These are phyloP conservation scores for Meloidogyne chitwoodi DNA, from an alignment of 1,140 invertebrate species.

Conservation along the genomic window DNA sequence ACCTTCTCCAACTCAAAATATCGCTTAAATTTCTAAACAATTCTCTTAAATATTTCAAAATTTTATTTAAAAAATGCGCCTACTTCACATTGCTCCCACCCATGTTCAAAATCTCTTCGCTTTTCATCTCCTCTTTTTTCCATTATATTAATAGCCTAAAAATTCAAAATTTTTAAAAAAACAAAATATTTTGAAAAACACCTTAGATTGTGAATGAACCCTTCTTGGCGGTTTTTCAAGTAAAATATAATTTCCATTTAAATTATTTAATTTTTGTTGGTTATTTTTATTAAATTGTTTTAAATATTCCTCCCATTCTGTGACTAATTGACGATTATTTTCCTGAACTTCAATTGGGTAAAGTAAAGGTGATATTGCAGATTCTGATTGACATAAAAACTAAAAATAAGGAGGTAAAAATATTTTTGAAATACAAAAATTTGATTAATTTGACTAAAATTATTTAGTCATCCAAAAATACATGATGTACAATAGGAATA, in stretches of 20 bases:
- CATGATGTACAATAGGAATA: too few species aligned
- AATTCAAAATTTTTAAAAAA: not conserved
- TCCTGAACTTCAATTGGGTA: not conserved
- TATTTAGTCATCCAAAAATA: not conserved
- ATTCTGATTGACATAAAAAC: not conserved
- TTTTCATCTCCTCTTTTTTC: constrained; percentile 2
- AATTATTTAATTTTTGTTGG: not conserved
- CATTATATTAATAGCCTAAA: not conserved
- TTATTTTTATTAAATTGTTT: not conserved
- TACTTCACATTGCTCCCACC: constrained; percentile 21
- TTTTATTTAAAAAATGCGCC: not conserved
- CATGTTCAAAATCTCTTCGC: constrained; percentile 18
- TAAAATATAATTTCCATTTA: not conserved
- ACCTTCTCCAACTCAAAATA: not conserved
- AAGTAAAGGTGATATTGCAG: not conserved
- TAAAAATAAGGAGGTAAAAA: not conserved
- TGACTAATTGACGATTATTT: not conserved
- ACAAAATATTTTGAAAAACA: not conserved
- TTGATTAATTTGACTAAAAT: not conserved
- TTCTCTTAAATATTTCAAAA: not conserved
- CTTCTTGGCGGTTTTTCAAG: not conserved
- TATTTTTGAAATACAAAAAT: not conserved
- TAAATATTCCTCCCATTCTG: not conserved
- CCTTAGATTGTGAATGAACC: not conserved
- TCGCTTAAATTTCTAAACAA: not conserved